Percentiles rank a stretch among this genome's conserved stretches.
phyloP scores from a whole-genome alignment of 2,797 vertebrate genomes.

The Gallirallus australis region DNA sequence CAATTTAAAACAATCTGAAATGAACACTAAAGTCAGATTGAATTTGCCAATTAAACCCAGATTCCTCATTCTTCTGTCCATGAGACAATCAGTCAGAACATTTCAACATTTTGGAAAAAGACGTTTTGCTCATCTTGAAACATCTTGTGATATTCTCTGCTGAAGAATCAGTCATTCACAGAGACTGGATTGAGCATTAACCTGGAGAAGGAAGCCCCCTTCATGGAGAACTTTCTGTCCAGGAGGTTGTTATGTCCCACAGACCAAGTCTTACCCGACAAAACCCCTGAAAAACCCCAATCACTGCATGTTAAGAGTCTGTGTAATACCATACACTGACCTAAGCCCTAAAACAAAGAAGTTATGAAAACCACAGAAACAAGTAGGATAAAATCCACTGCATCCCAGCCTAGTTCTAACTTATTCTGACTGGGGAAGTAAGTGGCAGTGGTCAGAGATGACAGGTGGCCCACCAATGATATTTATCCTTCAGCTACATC shows the following conservation, averaged over 20 bases:
- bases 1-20: background rate
- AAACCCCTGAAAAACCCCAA: fast-evolving
- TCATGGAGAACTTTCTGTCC: background rate
- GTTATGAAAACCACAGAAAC: background rate
- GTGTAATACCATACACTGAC: background rate
- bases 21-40: background rate
- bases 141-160: background rate
- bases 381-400: background rate
- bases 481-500: background rate
- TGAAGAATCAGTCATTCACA: background rate
- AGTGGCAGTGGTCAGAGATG: background rate
- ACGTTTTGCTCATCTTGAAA: background rate
- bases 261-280: background rate
- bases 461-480: background rate
- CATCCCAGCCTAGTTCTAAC: background rate
- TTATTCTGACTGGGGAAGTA: background rate
- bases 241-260: background rate
- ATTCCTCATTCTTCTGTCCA: background rate
- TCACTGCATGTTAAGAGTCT: background rate
- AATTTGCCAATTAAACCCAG: background rate
- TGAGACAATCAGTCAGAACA: background rate
- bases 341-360: background rate
- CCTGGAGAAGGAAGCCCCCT: background rate
- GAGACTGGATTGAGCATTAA: background rate
- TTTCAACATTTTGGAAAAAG: background rate